A percentile compares a stretch with the other conserved stretches of the same genome.
These are phyloP conservation scores for Rana temporaria DNA, from an alignment of 2,113 vertebrate genomes.

Conservation along the genomic window DNA sequence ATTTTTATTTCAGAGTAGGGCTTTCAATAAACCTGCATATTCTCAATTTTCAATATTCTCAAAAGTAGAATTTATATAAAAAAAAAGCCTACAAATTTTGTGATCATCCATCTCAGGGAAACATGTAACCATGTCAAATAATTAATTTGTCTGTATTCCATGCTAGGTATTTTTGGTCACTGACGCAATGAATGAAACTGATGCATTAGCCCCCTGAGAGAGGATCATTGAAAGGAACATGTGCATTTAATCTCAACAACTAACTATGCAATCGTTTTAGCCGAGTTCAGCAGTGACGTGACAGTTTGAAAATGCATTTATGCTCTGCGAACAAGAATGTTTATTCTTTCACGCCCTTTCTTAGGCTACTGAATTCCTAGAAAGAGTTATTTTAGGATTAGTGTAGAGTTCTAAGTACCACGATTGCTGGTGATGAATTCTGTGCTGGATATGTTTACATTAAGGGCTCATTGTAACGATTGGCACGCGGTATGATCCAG, in stretches of 20 bases:
- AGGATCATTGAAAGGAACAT: not conserved
- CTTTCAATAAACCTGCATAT: no score
- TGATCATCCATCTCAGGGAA: no score
- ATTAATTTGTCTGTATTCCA: no score
- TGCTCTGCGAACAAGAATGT: slow-evolving; percentile 10
- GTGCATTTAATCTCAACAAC: not conserved
- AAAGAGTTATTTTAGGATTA: slow-evolving; percentile 24
- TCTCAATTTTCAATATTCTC: no score
- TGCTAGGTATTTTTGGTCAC: no score
- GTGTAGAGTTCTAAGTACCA: not conserved
- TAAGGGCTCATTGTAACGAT: not conserved
- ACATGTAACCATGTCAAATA: no score
- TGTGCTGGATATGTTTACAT: not conserved
- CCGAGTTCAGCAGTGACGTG: slow-evolving; percentile 59
- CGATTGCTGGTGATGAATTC: not conserved
- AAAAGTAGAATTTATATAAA: no score
- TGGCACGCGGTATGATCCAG: no score
- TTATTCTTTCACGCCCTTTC: slow-evolving; percentile 28
- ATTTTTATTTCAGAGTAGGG: no score
- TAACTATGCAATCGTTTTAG: not conserved
- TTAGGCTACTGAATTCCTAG: slow-evolving; percentile 41
- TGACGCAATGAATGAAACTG: no score
- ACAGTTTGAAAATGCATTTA: slow-evolving; percentile 2
- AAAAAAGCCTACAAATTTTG: no score
- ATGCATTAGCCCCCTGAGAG: no score